These are phyloP conservation scores for Epinotia demarniana DNA, from an alignment of 2,888 invertebrate genomes.

Conservation along the genomic window DNA sequence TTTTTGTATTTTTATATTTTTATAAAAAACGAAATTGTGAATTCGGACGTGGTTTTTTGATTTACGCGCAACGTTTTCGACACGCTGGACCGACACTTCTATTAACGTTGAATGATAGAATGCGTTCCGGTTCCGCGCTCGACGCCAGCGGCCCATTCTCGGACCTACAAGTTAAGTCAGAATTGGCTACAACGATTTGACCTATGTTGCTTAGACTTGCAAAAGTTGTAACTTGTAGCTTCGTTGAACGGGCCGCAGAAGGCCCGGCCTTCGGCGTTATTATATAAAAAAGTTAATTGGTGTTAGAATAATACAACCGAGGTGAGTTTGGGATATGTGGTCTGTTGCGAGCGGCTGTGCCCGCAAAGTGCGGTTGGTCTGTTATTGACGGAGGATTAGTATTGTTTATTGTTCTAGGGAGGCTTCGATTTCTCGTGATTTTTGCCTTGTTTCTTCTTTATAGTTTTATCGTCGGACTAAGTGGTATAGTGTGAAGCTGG, in stretches of 20 bases:
- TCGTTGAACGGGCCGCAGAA: too few species aligned
- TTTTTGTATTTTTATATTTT: conserved; percentile 85
- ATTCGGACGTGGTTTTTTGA: conserved; percentile 80
- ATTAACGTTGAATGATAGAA: not conserved
- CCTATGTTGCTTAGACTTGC: too few species aligned
- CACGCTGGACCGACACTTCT: conserved; percentile 31
- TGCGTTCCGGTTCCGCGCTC: conserved; percentile 26
- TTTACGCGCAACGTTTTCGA: conserved; percentile 73
- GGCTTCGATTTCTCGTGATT: conserved; percentile 59
- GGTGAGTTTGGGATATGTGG: conserved; percentile 81
- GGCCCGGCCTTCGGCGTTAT: conserved; percentile 31
- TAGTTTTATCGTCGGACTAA: conserved; percentile 41
- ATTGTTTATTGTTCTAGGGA: conserved; percentile 59
- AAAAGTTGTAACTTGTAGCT: too few species aligned
- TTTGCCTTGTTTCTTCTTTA: conserved; percentile 50
- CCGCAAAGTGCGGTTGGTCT: conserved; percentile 38
- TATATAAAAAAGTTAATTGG: conserved; percentile 64
- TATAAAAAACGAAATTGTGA: conserved; percentile 81
- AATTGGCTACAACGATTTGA: too few species aligned
- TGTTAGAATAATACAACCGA: conserved; percentile 73
- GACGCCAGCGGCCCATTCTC: not conserved
- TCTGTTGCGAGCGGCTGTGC: conserved; percentile 68
- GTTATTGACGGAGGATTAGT: conserved; percentile 50
- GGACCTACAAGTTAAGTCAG: too few species aligned
- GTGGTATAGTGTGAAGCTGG: conserved; percentile 24